Evolutionary conservation across 2,888 invertebrate species (phyloP).

Genomic region (Sphaerophoria taeniata): DNA sequence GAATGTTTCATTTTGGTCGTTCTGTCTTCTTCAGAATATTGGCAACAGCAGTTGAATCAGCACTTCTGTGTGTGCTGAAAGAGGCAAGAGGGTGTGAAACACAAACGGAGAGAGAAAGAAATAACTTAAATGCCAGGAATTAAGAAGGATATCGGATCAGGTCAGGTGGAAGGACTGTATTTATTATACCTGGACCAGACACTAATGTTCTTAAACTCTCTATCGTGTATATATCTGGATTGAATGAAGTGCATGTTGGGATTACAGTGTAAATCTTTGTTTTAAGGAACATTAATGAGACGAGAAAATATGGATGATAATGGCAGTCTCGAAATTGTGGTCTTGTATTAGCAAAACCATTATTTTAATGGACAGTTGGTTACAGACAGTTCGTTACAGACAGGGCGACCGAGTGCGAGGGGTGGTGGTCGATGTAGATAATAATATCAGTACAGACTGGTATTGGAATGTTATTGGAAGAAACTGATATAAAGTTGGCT

Average conservation of each 20-base stretch:
- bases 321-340: slow-evolving; percentile 3
- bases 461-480: no score
- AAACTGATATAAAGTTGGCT: no score
- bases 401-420: no score
- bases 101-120: no score
- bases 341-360: slow-evolving; percentile 1
- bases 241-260: background rate
- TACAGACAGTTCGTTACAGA: no score
- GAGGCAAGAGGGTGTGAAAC: background rate
- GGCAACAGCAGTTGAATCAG: slow-evolving; percentile 51
- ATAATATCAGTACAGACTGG: no score
- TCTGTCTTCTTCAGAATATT: slow-evolving; percentile 34
- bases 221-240: background rate
- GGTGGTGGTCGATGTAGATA: no score
- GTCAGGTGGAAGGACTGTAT: slow-evolving; percentile 63
- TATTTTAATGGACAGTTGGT: no score
- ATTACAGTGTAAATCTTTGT: slow-evolving; percentile 38
- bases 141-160: slow-evolving; percentile 49
- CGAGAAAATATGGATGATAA: slow-evolving; percentile 17
- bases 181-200: slow-evolving; percentile 50
- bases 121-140: slow-evolving; percentile 35
- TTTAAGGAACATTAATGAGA: slow-evolving; percentile 32
- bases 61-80: slow-evolving; percentile 33
- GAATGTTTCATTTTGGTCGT: slow-evolving; percentile 68
- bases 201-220: slow-evolving; percentile 31